A percentile compares a stretch with the other conserved stretches of the same genome.
Conservation (phyloP, 2,888 invertebrate species). For the Pteria penguin region DNA sequence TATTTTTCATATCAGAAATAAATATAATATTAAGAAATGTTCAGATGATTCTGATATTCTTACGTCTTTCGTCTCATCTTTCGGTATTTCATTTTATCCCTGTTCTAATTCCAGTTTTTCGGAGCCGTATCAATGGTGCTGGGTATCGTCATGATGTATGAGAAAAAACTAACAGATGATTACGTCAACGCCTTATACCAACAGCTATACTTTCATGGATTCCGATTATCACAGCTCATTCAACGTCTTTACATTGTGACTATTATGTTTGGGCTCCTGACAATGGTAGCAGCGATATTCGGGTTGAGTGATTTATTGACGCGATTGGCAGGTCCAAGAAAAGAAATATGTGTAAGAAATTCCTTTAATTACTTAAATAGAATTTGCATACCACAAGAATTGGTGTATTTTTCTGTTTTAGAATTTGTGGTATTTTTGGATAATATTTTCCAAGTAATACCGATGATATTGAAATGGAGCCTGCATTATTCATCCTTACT, state of each 20-base stretch:
- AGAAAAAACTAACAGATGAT: neutral
- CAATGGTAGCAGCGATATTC: neutral
- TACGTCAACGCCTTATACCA: neutral
- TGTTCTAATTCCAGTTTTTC: neutral
- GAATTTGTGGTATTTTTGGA: too few species aligned
- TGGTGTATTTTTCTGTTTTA: too few species aligned
- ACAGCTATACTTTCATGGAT: neutral
- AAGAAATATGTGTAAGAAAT: neutral
- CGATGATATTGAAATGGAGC: too few species aligned
- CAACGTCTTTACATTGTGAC: neutral
- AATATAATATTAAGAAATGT: too few species aligned
- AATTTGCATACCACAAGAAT: too few species aligned
- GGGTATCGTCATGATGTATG: neutral
- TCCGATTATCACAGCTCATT: neutral
- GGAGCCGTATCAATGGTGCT: neutral
- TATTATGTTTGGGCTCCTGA: neutral
- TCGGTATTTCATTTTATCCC: too few species aligned
- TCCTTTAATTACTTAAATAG: too few species aligned
- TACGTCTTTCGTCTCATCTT: too few species aligned
- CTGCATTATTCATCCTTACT: too few species aligned
- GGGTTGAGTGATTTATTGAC: neutral
- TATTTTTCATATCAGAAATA: too few species aligned
- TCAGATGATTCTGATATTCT: too few species aligned
- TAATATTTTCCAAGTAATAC: too few species aligned
- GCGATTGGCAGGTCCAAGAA: neutral